Percentiles rank a stretch among this genome's conserved stretches.
Evolutionary conservation across 2,888 invertebrate species (phyloP).

Genomic region (Dynastes maya): DNA sequence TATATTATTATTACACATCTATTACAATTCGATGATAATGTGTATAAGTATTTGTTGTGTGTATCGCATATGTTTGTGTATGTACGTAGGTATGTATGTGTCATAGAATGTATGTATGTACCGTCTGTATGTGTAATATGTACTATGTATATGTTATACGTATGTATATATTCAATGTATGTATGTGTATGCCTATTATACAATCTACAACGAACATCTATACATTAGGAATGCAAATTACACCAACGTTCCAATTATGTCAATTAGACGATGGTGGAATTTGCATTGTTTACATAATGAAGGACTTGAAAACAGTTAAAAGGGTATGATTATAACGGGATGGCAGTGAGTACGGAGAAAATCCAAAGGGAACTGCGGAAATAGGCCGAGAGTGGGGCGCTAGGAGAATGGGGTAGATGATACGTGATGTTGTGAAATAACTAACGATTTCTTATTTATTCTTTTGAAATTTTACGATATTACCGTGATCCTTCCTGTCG

Average conservation of each 20-base stretch:
- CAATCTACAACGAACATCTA: slow-evolving; percentile 68
- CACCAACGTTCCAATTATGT: slow-evolving; percentile 58
- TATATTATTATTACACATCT: slow-evolving; percentile 54
- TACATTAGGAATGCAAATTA: slow-evolving; percentile 62
- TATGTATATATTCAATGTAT: slow-evolving; percentile 23
- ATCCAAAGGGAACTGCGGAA: slow-evolving; percentile 39
- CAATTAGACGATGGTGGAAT: slow-evolving; percentile 59
- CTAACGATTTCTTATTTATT: slow-evolving; percentile 58
- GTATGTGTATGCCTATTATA: slow-evolving; percentile 60
- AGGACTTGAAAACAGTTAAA: slow-evolving; percentile 51
- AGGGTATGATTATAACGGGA: slow-evolving; percentile 58
- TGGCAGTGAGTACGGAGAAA: slow-evolving; percentile 59
- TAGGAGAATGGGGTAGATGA: slow-evolving; percentile 42
- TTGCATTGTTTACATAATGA: slow-evolving; percentile 61
- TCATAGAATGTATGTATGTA: not conserved
- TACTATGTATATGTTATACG: not conserved
- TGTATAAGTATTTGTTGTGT: slow-evolving; percentile 44
- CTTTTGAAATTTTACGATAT: slow-evolving; percentile 53
- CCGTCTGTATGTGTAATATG: slow-evolving; percentile 6
- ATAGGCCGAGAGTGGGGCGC: slow-evolving; percentile 40
- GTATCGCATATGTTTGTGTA: slow-evolving; percentile 23
- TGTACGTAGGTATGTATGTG: slow-evolving; percentile 17
- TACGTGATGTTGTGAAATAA: slow-evolving; percentile 51
- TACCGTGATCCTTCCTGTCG: slow-evolving; percentile 50
- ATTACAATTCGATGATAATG: slow-evolving; percentile 58